phyloP scores from a whole-genome alignment of 2,113 vertebrate species.

The Dinomys branickii region DNA sequence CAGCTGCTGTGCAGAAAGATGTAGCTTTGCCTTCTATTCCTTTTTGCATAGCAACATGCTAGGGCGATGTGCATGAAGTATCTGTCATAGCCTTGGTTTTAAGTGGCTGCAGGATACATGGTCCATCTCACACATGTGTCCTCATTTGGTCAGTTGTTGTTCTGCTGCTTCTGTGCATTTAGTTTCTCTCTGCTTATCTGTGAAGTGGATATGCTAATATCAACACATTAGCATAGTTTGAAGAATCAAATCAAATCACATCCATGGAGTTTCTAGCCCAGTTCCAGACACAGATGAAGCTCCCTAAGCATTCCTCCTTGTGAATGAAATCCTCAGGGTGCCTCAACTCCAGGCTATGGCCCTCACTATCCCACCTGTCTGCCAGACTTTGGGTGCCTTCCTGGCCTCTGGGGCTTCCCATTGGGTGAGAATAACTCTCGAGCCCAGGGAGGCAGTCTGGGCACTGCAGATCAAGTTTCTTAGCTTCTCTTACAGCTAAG shows the following conservation, averaged over 20 bases:
- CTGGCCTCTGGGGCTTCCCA: not conserved
- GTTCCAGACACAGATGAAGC: not conserved
- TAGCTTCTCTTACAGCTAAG: not conserved
- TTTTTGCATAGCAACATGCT: not conserved
- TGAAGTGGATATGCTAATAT: not conserved
- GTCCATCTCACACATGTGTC: not conserved
- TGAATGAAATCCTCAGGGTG: not conserved
- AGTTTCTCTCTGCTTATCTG: slow-evolving; percentile 17
- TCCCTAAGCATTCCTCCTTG: not conserved
- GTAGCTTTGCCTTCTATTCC: not conserved
- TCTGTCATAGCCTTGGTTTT: not conserved
- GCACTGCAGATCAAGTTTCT: not conserved
- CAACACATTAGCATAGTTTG: not conserved
- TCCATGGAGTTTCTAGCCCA: not conserved
- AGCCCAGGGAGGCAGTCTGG: not conserved
- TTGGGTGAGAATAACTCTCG: not conserved
- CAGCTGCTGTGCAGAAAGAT: not conserved
- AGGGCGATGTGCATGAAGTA: not conserved
- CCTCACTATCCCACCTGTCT: fast-evolving
- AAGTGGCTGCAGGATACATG: not conserved
- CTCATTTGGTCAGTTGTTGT: not conserved
- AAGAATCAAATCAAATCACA: not conserved
- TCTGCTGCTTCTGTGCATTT: not conserved
- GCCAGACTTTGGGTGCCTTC: not conserved
- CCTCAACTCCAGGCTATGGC: not conserved